Conservation (phyloP, 2,113 vertebrate species). For the Vulpes lagopus region DNA sequence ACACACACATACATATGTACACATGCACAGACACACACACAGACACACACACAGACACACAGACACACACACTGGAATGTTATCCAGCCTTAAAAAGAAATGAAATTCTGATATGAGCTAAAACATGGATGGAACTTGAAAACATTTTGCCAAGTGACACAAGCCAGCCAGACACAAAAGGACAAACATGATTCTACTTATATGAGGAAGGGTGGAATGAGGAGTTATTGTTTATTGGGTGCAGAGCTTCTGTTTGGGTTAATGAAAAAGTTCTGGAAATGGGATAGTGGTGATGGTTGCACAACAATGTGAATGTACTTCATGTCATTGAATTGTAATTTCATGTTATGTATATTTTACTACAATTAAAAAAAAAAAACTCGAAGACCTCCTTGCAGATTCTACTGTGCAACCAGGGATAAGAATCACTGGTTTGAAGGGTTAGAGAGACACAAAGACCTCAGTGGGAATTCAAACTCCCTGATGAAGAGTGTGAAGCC, state of each 20-base stretch:
- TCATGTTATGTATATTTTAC: neutral
- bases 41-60: no score
- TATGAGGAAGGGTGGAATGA: neutral
- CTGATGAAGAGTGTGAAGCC: neutral
- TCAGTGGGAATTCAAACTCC: neutral
- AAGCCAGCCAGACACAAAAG: neutral
- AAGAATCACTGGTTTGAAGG: neutral
- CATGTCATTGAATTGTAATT: neutral
- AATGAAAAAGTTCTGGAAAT: neutral
- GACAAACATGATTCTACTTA: neutral
- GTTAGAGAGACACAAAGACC: neutral
- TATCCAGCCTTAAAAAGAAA: neutral
- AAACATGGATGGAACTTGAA: neutral
- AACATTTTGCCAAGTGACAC: neutral
- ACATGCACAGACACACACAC: no score
- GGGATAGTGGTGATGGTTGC: neutral
- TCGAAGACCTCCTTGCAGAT: neutral
- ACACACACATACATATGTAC: no score
- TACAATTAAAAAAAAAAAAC: neutral
- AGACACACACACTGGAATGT: neutral
- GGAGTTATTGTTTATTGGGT: neutral
- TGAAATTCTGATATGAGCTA: neutral
- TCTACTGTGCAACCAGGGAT: neutral
- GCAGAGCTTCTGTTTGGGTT: neutral
- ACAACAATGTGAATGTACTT: neutral